Conservation (phyloP, 2,113 vertebrate species). For the Ctenodactylus gundi region DNA sequence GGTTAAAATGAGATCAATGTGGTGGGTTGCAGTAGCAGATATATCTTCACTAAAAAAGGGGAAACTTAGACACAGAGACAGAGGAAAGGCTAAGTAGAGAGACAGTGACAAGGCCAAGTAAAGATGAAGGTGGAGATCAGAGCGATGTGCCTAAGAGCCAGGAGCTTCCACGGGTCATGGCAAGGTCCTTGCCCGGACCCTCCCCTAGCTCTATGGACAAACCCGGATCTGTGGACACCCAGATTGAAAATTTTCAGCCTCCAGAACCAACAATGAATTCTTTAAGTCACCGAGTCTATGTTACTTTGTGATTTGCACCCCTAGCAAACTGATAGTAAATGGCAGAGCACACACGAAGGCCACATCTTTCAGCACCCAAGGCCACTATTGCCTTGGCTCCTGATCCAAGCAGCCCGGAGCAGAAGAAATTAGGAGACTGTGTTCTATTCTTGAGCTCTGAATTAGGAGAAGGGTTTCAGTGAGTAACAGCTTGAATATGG, state of each 20-base stretch:
- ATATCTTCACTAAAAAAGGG: not conserved
- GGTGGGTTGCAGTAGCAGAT: not conserved
- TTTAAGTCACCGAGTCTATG: no score
- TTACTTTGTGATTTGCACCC: not conserved
- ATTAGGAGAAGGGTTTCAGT: not conserved
- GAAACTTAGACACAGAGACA: not conserved
- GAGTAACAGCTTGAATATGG: not conserved
- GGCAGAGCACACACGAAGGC: not conserved
- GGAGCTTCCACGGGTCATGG: not conserved
- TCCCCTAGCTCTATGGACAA: no score
- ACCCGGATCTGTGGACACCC: not conserved
- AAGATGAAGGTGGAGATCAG: no score
- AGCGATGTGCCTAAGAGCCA: fast-evolving
- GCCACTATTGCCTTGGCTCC: no score
- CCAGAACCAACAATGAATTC: not conserved
- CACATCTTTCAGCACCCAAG: not conserved
- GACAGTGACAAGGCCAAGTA: fast-evolving
- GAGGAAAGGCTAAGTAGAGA: not conserved
- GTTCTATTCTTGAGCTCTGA: not conserved
- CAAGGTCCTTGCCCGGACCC: not conserved
- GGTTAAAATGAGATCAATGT: not conserved
- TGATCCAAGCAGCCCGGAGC: not conserved
- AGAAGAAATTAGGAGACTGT: not conserved
- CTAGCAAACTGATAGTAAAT: not conserved
- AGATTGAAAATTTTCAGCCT: not conserved